Percentiles rank a stretch among this genome's conserved stretches.
phyloP scores from a whole-genome alignment of 2,113 vertebrate species.

The Notothenia rossii region DNA sequence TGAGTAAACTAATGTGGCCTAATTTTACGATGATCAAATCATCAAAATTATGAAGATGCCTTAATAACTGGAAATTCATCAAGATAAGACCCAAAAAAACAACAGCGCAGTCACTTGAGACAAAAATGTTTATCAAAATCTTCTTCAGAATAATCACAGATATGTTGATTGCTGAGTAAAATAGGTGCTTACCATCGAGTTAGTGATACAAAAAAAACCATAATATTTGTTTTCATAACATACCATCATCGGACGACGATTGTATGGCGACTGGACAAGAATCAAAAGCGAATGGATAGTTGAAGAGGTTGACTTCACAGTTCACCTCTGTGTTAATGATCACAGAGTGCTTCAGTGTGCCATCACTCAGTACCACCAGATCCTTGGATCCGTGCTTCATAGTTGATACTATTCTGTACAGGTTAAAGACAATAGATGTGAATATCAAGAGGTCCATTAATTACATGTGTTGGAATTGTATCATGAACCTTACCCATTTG shows the following conservation, averaged over 20 bases:
- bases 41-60: too few relatives aligned
- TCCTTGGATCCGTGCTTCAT: slow-evolving; percentile 57
- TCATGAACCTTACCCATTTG: slow-evolving; percentile 69
- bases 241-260: slow-evolving; percentile 52
- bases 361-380: slow-evolving; percentile 69
- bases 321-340: slow-evolving; percentile 65
- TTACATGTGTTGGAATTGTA: not conserved
- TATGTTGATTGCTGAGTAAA: not conserved
- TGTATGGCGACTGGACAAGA: slow-evolving; percentile 77
- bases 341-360: slow-evolving; percentile 60
- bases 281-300: slow-evolving; percentile 78
- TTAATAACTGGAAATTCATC: too few relatives aligned
- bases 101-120: too few relatives aligned
- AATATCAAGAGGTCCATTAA: not conserved
- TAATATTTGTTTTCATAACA: not conserved
- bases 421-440: not conserved
- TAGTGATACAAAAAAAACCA: not conserved
- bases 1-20: too few relatives aligned
- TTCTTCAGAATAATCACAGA: not conserved
- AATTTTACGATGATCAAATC: too few relatives aligned
- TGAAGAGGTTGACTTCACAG: slow-evolving; percentile 83
- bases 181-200: not conserved
- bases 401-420: slow-evolving; percentile 55
- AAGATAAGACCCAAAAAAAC: too few relatives aligned
- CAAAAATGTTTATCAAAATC: not conserved